These are phyloP conservation scores for Fulmarus glacialis DNA, from an alignment of 2,113 vertebrate genomes.

Conservation along the genomic window DNA sequence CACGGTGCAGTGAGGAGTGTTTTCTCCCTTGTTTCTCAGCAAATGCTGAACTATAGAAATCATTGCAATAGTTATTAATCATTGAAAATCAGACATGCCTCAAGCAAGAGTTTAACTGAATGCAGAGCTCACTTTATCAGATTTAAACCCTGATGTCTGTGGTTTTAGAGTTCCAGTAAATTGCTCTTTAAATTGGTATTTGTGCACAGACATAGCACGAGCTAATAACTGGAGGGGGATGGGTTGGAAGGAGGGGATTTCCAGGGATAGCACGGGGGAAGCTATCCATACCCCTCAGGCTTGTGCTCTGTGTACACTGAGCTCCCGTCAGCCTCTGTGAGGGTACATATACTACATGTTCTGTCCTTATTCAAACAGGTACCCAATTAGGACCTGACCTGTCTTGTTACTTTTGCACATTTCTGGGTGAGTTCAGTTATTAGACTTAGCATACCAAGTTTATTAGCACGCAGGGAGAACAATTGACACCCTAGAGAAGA, in stretches of 20 bases:
- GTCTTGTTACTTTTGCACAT: neutral
- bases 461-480: neutral
- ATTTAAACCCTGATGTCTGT: neutral
- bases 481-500: neutral
- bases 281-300: neutral
- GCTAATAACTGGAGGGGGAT: neutral
- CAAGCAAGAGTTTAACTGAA: neutral
- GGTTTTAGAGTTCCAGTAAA: neutral
- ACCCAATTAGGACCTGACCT: neutral
- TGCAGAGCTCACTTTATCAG: neutral
- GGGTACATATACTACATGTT: fast-evolving
- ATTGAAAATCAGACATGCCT: neutral
- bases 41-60: neutral
- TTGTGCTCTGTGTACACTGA: neutral
- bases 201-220: neutral
- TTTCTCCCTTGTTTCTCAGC: neutral
- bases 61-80: neutral
- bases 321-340: neutral
- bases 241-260: neutral
- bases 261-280: neutral
- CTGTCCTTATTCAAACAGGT: neutral
- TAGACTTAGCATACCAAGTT: neutral
- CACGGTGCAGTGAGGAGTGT: neutral
- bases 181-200: neutral
- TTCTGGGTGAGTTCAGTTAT: neutral